phyloP scores from a whole-genome alignment of 2,888 invertebrate genomes.

The Rhabditoides inermis region DNA sequence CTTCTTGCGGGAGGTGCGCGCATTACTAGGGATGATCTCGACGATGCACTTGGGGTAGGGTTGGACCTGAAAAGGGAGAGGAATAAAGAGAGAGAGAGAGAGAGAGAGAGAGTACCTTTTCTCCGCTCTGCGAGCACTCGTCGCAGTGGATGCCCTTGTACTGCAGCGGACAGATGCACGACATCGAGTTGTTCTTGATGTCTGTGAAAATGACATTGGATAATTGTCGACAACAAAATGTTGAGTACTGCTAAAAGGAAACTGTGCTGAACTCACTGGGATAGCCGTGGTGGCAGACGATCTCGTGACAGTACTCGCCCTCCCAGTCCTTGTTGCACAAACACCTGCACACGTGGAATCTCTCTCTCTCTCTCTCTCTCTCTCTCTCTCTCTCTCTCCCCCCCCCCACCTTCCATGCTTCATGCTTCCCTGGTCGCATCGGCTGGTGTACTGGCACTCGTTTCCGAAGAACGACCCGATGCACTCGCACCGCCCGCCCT shows the following conservation, averaged over 20 bases:
- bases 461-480: constrained; percentile 45
- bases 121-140: constrained; percentile 23
- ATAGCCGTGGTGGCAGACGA: constrained; percentile 43
- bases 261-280: constrained; percentile 12
- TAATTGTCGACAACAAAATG: too few species aligned
- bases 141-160: constrained; percentile 39
- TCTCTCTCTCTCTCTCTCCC: too few species aligned
- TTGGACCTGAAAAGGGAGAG: too few species aligned
- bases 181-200: constrained; percentile 21
- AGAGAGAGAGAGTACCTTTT: too few species aligned
- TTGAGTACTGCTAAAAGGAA: background rate
- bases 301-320: constrained; percentile 45
- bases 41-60: background rate
- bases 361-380: too few species aligned
- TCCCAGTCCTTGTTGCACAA: constrained; percentile 39
- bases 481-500: constrained; percentile 35
- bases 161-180: constrained; percentile 38
- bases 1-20: background rate
- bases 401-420: constrained; percentile 31
- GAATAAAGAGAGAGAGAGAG: too few species aligned
- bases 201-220: constrained; percentile 16
- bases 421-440: constrained; percentile 34
- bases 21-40: background rate
- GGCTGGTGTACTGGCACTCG: constrained; percentile 42
- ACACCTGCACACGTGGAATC: too few species aligned